Conservation (phyloP, 2,888 invertebrate species). For the Tenthredo livida region DNA sequence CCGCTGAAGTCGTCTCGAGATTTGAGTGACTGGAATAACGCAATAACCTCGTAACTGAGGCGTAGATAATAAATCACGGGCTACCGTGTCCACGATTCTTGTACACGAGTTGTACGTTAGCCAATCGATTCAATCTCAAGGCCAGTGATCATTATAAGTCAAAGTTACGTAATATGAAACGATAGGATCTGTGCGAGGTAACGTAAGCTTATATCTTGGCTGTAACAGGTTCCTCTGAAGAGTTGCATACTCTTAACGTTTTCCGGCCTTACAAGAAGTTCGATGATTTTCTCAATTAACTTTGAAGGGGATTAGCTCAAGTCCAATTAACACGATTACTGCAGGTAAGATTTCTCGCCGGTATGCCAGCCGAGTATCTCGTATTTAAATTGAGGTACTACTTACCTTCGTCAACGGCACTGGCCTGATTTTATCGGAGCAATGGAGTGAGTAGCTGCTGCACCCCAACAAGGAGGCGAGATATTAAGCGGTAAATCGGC, state of each 20-base stretch:
- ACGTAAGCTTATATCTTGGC: background rate
- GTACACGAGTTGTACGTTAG: slow-evolving; percentile 10
- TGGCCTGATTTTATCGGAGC: slow-evolving; percentile 26
- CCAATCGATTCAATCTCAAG: slow-evolving; percentile 18
- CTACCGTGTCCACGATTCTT: slow-evolving; percentile 28
- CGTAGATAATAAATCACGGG: slow-evolving; percentile 19
- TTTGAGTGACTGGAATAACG: slow-evolving; percentile 10
- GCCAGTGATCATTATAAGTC: slow-evolving; percentile 32
- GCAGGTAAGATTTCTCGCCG: slow-evolving; percentile 1
- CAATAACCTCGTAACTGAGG: background rate
- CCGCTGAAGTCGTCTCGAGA: background rate
- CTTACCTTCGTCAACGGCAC: background rate
- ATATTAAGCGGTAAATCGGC: slow-evolving; percentile 23
- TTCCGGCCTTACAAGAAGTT: background rate
- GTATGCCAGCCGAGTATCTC: background rate
- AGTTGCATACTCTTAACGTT: background rate
- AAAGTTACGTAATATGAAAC: slow-evolving; percentile 18
- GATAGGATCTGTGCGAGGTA: background rate
- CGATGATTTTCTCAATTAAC: background rate
- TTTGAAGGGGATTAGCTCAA: background rate
- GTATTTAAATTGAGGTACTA: background rate
- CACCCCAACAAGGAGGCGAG: slow-evolving; percentile 29
- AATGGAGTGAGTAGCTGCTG: slow-evolving; percentile 22
- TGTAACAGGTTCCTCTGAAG: background rate
- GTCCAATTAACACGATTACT: background rate